Conservation (phyloP, 1,140 invertebrate species). For the Caerostris darwini region DNA sequence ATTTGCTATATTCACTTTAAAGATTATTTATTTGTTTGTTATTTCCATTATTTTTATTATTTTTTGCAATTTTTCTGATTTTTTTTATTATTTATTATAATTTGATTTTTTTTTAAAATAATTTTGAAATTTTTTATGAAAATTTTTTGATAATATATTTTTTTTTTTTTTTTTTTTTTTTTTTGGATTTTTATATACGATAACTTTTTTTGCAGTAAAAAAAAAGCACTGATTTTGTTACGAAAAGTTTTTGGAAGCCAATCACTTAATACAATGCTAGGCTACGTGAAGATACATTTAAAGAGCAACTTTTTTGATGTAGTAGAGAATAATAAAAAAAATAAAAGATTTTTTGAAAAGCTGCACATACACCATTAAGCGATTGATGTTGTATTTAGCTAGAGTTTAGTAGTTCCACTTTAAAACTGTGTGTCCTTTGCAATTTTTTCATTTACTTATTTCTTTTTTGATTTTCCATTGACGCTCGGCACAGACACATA, state of each 20-base stretch:
- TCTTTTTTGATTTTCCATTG: conserved; percentile 44
- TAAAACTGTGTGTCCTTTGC: conserved; percentile 67
- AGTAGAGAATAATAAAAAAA: not conserved
- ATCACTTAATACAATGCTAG: not conserved
- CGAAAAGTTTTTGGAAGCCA: conserved; percentile 32
- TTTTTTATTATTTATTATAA: too few species aligned
- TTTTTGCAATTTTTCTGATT: not conserved
- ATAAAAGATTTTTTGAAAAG: not conserved
- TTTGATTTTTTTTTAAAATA: too few species aligned
- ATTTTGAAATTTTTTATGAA: too few species aligned
- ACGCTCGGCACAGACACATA: conserved; percentile 71
- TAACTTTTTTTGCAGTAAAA: conserved; percentile 33
- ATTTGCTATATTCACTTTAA: not conserved
- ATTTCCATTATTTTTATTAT: not conserved
- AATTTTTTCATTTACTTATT: conserved; percentile 60
- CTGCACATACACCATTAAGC: conserved; percentile 63
- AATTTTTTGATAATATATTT: too few species aligned
- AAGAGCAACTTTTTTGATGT: not conserved
- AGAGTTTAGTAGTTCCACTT: conserved; percentile 72
- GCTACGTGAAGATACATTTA: not conserved
- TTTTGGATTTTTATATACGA: not conserved
- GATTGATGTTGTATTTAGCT: conserved; percentile 75
- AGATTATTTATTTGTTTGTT: not conserved
- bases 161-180: not conserved
- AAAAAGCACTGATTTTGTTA: conserved; percentile 40